Conservation (phyloP, 2,888 invertebrate species). For the Harpalus rufipes region DNA sequence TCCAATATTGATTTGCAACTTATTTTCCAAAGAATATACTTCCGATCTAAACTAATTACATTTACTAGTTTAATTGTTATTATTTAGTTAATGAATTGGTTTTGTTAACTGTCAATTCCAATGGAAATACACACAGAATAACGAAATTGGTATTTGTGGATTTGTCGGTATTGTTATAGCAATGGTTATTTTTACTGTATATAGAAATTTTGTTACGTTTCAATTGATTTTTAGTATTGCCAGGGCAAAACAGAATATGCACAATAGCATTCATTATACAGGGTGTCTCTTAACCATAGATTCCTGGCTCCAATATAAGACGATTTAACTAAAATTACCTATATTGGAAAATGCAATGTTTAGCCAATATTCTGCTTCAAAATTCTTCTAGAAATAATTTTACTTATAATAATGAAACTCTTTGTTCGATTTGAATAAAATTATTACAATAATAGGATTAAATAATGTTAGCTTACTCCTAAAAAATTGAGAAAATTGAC, state of each 20-base stretch:
- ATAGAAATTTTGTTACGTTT: neutral
- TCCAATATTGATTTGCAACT: slow-evolving; percentile 18
- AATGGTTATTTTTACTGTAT: neutral
- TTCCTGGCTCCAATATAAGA: too few relatives aligned
- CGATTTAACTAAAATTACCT: too few relatives aligned
- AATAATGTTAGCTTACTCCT: too few relatives aligned
- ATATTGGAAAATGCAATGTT: too few relatives aligned
- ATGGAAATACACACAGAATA: neutral
- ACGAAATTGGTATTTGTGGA: neutral
- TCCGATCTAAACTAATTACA: slow-evolving; percentile 12
- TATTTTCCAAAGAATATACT: slow-evolving; percentile 17
- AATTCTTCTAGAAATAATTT: too few relatives aligned
- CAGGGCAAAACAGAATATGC: neutral
- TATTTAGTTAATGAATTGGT: slow-evolving; percentile 24
- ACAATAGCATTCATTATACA: too few relatives aligned
- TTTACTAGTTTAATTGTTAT: slow-evolving; percentile 33
- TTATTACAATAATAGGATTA: too few relatives aligned
- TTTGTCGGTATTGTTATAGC: neutral
- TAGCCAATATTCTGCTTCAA: too few relatives aligned
- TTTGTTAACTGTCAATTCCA: slow-evolving; percentile 21
- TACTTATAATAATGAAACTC: too few relatives aligned
- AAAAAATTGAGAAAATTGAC: too few relatives aligned
- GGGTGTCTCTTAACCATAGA: too few relatives aligned
- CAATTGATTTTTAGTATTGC: neutral
- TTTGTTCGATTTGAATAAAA: too few relatives aligned